Evolutionary conservation across 2,113 vertebrate species (phyloP), one percentile per base, ranked within the genome.

Genomic region (Picathartes gymnocephalus): DNA sequence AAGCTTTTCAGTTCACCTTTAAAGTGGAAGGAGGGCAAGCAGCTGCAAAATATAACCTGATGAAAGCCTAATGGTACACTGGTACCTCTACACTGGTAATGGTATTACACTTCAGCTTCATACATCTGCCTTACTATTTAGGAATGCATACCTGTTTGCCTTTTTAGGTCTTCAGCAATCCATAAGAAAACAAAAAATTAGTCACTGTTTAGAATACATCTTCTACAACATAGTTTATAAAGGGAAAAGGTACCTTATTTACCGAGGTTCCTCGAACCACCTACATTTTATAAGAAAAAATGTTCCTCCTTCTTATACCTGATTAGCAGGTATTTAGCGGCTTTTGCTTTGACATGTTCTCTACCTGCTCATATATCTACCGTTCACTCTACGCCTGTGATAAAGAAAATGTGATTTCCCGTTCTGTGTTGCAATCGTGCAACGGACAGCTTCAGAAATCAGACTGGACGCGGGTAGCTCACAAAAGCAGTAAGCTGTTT

Each of bases 41-140:
- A 39, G 73, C 45, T 69, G 71, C 39, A 42, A 45, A 56, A 77
- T 31, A 15, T 11, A 56, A 65, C 30, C 24, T 6, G 58, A 47
- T 22, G 9, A 10, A 42, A 51, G 6, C 24, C 48, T 28, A 3
- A n/a, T 2, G 9, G 28, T 11, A 5, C 9, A 1, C 47, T 8
- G 10, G 30, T 13, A 31, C 35, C 31, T n/a, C 12, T 17, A 4
- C 11, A 1, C 40, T 13, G 17, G 18, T 15, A 30, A 53, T 48
- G 15, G 16, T 15, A 5, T 25, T 77, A 35, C 2, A 28, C 15
- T 45, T 45, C 9, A 35, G 54, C 35, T 60, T 24, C 61, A 25
- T 19, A 6, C 16, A 0, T 1, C 9, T 23, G 31, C 44, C 48
- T 64, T 60, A 77, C 27, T 19, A 3, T 6, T 13, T 25, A 1